Evolutionary conservation across 2,888 invertebrate genomes (phyloP).

Genomic region (Drosophila sordidula): DNA sequence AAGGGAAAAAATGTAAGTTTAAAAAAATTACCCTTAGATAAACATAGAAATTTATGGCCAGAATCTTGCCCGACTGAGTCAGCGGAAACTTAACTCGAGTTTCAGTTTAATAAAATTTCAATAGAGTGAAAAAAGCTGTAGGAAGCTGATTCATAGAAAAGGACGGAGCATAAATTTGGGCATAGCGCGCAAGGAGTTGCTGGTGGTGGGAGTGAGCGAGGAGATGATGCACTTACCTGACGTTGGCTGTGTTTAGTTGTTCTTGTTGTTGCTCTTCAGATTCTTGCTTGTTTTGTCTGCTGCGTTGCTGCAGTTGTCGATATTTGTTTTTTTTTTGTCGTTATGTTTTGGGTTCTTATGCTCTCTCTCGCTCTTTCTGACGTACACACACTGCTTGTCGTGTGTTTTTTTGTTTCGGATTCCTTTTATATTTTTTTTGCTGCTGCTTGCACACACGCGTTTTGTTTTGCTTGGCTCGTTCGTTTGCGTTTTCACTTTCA

Average conservation of each 20-base stretch:
- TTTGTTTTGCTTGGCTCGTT: slow-evolving; percentile 78
- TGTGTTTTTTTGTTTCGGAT: slow-evolving; percentile 15
- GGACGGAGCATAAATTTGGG: slow-evolving; percentile 6
- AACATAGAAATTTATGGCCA: slow-evolving; percentile 34
- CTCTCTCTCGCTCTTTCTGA: slow-evolving; percentile 11
- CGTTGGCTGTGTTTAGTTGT: slow-evolving; percentile 38
- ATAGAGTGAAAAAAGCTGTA: not conserved
- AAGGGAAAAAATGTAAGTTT: not conserved
- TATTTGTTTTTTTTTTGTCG: slow-evolving; percentile 44
- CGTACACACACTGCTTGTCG: slow-evolving; percentile 18
- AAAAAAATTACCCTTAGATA: slow-evolving; percentile 29
- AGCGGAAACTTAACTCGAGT: slow-evolving; percentile 10
- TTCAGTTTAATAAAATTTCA: slow-evolving; percentile 2
- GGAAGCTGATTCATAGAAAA: slow-evolving; percentile 47
- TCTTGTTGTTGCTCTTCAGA: slow-evolving; percentile 37
- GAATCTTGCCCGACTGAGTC: slow-evolving; percentile 37
- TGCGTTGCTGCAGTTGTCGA: slow-evolving; percentile 54
- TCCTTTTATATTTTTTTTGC: slow-evolving; percentile 10
- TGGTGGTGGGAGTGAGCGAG: slow-evolving; percentile 7
- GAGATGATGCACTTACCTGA: slow-evolving; percentile 61
- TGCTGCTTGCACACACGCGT: slow-evolving; percentile 65
- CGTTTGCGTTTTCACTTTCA: slow-evolving; percentile 81
- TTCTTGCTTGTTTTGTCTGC: slow-evolving; percentile 33
- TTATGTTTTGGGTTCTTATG: slow-evolving; percentile 49
- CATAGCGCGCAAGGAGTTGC: not conserved